A percentile compares a stretch with the other conserved stretches of the same genome.
phyloP scores from a whole-genome alignment of 1,140 invertebrate species.

The Ostrea edulis region DNA sequence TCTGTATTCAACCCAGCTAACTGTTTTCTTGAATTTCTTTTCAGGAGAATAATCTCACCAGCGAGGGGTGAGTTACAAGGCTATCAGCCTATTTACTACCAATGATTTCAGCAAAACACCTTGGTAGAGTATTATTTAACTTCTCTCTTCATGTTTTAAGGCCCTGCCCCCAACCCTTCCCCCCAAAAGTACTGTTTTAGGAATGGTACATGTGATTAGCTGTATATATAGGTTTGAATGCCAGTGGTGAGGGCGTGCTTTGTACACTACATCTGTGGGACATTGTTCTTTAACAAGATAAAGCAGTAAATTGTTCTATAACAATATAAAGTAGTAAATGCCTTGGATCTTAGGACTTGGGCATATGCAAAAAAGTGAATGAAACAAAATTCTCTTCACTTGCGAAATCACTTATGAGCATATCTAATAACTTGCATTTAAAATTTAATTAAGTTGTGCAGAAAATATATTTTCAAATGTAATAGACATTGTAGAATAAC shows the following conservation, averaged over 20 bases:
- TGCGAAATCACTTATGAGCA: no score
- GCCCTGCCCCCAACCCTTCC: background rate
- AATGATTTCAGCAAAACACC: constrained; percentile 55
- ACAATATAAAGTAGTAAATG: no score
- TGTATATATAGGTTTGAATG: background rate
- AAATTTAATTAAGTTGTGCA: no score
- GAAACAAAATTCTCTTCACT: no score
- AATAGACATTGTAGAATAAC: no score
- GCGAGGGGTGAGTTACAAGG: constrained; percentile 55
- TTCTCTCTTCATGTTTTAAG: background rate
- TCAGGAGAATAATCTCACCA: constrained; percentile 56
- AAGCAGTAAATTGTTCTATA: background rate
- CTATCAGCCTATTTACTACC: constrained; percentile 60
- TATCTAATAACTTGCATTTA: no score
- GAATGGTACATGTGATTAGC: background rate
- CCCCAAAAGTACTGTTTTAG: background rate
- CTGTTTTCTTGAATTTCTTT: constrained; percentile 37
- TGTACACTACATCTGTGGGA: background rate
- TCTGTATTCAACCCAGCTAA: no score
- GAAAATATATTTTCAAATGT: no score
- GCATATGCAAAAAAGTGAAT: no score
- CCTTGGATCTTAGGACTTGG: no score
- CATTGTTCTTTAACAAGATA: no score
- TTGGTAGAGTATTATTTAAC: constrained; percentile 56
- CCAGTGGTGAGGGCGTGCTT: background rate